Percentiles rank a stretch among this genome's conserved stretches.
These are phyloP conservation scores for Nyctibius grandis DNA, from an alignment of 2,797 vertebrate species.

Conservation along the genomic window DNA sequence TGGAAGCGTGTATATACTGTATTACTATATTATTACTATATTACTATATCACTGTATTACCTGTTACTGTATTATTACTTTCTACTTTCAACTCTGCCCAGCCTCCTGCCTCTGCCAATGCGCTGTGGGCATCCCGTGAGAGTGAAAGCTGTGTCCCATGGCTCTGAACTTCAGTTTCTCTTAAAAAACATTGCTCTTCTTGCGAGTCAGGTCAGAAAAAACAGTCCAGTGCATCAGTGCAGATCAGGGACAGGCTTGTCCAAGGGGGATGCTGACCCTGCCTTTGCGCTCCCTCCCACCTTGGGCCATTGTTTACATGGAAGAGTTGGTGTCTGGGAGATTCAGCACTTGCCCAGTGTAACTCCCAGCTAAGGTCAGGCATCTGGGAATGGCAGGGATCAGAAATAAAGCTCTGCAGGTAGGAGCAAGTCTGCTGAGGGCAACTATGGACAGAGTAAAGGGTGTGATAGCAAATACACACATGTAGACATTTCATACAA, in stretches of 20 bases:
- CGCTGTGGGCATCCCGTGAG: not conserved
- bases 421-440: not conserved
- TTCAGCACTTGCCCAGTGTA: fast-evolving
- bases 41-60: not conserved
- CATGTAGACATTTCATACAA: not conserved
- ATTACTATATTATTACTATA: not conserved
- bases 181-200: not conserved
- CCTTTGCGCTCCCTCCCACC: not conserved
- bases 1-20: fast-evolving
- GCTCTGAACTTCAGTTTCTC: not conserved
- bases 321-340: not conserved
- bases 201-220: not conserved
- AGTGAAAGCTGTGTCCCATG: not conserved
- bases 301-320: fast-evolving
- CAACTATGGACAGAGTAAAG: not conserved
- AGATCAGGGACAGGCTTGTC: not conserved
- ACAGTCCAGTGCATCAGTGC: not conserved
- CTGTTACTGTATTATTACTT: not conserved
- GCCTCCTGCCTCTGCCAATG: not conserved
- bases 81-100: not conserved
- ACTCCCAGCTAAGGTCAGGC: not conserved
- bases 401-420: not conserved
- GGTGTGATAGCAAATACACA: fast-evolving
- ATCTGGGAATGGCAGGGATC: not conserved
- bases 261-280: not conserved